These are phyloP conservation scores for Acanthaster planci DNA, from an alignment of 35 echinoderm and acorn worm species.

Conservation along the genomic window DNA sequence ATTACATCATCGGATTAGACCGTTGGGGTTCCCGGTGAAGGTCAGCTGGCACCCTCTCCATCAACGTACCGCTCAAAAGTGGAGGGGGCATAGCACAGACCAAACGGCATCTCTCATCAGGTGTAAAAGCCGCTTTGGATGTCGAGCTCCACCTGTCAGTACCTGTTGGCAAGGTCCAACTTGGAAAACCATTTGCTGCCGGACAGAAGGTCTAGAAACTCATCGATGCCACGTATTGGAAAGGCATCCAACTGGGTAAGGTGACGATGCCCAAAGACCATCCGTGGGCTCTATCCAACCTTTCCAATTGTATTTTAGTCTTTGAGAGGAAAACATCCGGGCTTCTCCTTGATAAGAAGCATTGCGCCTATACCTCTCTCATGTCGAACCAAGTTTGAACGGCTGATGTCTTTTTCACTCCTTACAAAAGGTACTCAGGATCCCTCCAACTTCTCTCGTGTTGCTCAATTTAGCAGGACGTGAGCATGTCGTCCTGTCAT, in stretches of 20 bases:
- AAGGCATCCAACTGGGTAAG: constrained; percentile 37
- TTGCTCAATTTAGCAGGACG: too few relatives aligned
- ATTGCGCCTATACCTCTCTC: background rate
- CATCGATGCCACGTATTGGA: constrained; percentile 60
- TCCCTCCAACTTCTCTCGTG: constrained; percentile 12
- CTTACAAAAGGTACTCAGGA: constrained; percentile 23
- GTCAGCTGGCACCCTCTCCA: constrained; percentile 17
- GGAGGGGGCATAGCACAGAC: constrained; percentile 46
- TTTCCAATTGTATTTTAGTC: constrained; percentile 8
- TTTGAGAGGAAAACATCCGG: background rate
- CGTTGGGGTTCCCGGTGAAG: constrained; percentile 5
- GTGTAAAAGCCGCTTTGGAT: constrained; percentile 7
- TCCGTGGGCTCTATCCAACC: constrained; percentile 40
- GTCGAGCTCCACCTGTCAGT: constrained; percentile 64
- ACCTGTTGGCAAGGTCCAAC: constrained; percentile 32
- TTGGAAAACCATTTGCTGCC: constrained; percentile 33
- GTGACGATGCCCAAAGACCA: constrained; percentile 48
- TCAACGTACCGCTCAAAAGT: constrained; percentile 49
- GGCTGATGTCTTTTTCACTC: constrained; percentile 16
- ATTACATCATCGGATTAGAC: constrained; percentile 42
- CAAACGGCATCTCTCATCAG: constrained; percentile 35
- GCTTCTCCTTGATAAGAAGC: constrained; percentile 5
- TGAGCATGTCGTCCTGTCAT: background rate
- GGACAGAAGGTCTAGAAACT: constrained; percentile 30
- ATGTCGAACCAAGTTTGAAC: constrained; percentile 13